Percentiles rank a stretch among this genome's conserved stretches.
These are phyloP conservation scores for Oreochromis niloticus DNA, from an alignment of 2,113 vertebrate genomes.

Conservation along the genomic window DNA sequence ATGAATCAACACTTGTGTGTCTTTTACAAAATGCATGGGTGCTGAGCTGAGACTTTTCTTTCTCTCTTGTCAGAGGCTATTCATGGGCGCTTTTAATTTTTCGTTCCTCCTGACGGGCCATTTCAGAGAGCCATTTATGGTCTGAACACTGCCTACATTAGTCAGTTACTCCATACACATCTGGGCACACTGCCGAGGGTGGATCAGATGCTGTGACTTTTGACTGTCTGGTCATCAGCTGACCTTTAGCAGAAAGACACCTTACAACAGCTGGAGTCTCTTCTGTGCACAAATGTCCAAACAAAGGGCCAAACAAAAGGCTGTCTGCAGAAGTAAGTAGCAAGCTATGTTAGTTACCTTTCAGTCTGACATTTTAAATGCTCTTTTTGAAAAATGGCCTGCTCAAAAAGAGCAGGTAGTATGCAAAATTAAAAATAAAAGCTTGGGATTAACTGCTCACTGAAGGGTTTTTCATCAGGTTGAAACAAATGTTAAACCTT, in stretches of 20 bases:
- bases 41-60: background rate
- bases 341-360: background rate
- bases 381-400: background rate
- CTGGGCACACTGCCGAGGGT: background rate
- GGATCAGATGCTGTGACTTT: background rate
- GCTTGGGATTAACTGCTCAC: background rate
- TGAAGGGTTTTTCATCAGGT: background rate
- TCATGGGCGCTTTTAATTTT: background rate
- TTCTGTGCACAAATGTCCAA: background rate
- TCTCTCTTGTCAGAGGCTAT: background rate
- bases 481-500: slow-evolving; percentile 1
- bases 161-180: background rate
- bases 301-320: background rate
- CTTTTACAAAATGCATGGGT: background rate
- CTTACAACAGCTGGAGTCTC: background rate
- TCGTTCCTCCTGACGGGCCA: background rate
- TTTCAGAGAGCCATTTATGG: background rate
- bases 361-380: background rate
- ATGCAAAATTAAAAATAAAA: background rate
- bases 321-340: background rate
- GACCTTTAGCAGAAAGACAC: background rate
- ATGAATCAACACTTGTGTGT: background rate
- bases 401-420: background rate
- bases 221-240: background rate
- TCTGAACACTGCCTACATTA: background rate